A percentile compares a stretch with the other conserved stretches of the same genome.
Evolutionary conservation across 2,797 vertebrate genomes (phyloP).

Genomic region (Sebastes hubbsi): DNA sequence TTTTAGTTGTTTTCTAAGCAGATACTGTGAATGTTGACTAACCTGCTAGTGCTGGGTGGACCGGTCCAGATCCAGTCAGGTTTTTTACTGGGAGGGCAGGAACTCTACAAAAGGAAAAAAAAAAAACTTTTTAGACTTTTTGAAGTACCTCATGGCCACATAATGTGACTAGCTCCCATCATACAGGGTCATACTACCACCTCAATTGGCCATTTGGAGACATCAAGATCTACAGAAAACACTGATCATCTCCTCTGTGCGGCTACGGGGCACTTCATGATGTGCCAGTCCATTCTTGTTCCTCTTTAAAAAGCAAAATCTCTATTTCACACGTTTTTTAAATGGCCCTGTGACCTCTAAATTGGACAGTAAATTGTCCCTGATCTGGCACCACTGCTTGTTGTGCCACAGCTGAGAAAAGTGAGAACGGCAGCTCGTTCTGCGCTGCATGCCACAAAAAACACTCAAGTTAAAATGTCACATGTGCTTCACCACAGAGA

Average conservation of each 20-base stretch:
- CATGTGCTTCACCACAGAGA: slow-evolving; percentile 40
- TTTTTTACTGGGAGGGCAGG: slow-evolving; percentile 97
- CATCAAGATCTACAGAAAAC: background rate
- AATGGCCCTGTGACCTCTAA: slow-evolving; percentile 3
- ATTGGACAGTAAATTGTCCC: background rate
- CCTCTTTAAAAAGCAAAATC: background rate
- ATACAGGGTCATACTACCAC: background rate
- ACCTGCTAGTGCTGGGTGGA: slow-evolving; percentile 96
- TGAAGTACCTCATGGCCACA: background rate
- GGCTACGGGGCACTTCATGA: background rate
- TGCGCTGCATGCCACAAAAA: slow-evolving; percentile 27
- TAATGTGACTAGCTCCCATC: background rate
- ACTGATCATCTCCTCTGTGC: background rate
- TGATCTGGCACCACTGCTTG: background rate
- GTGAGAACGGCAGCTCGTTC: slow-evolving; percentile 20
- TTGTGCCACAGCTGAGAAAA: slow-evolving; percentile 8
- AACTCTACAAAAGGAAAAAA: slow-evolving; percentile 79
- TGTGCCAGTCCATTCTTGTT: background rate
- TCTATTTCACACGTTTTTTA: background rate
- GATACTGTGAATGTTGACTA: slow-evolving; percentile 22
- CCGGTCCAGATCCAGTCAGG: slow-evolving; percentile 91
- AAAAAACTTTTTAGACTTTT: background rate
- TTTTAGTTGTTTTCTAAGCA: background rate
- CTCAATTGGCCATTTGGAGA: background rate
- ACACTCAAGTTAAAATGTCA: slow-evolving; percentile 62